Percentiles rank a stretch among this genome's conserved stretches.
These are phyloP conservation scores for Teleogryllus occipitalis DNA, from an alignment of 1,140 invertebrate species.

Conservation along the genomic window DNA sequence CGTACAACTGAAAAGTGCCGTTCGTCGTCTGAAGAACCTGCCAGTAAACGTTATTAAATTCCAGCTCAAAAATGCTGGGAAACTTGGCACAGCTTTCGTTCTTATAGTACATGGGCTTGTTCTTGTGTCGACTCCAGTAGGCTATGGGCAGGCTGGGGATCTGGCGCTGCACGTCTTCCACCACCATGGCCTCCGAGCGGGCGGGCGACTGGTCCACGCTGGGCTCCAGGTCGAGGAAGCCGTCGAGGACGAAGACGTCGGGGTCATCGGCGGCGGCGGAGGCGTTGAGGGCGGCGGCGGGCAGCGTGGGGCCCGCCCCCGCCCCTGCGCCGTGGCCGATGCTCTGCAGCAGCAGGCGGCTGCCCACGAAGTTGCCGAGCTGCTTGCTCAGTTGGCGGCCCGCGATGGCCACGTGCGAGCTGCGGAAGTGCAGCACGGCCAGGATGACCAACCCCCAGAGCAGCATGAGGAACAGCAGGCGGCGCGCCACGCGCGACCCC, in stretches of 20 bases:
- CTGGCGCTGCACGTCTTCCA: constrained; percentile 63
- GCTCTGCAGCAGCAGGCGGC: constrained; percentile 18
- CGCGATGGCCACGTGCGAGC: neutral
- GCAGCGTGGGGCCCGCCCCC: too few relatives aligned
- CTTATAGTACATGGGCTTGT: constrained; percentile 58
- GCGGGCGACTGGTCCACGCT: constrained; percentile 56
- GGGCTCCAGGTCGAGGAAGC: constrained; percentile 38
- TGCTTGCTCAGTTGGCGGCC: neutral
- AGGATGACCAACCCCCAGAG: constrained; percentile 15
- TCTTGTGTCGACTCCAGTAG: constrained; percentile 72
- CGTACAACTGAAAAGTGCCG: constrained; percentile 81
- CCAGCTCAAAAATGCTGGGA: constrained; percentile 76
- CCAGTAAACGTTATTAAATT: constrained; percentile 90
- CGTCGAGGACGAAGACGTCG: neutral
- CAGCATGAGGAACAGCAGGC: neutral
- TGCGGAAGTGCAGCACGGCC: constrained; percentile 13
- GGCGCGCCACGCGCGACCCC: neutral
- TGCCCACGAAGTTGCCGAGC: constrained; percentile 9
- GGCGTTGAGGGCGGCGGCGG: neutral
- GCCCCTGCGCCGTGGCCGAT: constrained; percentile 11
- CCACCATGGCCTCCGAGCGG: constrained; percentile 64
- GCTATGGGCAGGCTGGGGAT: constrained; percentile 73
- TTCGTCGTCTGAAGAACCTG: constrained; percentile 70
- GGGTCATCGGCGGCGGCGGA: neutral
- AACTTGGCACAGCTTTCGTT: constrained; percentile 69